Evolutionary conservation across 2,888 invertebrate genomes (phyloP), one percentile per base, ranked within the genome.

Genomic region (Sarcophaga rosellei): DNA sequence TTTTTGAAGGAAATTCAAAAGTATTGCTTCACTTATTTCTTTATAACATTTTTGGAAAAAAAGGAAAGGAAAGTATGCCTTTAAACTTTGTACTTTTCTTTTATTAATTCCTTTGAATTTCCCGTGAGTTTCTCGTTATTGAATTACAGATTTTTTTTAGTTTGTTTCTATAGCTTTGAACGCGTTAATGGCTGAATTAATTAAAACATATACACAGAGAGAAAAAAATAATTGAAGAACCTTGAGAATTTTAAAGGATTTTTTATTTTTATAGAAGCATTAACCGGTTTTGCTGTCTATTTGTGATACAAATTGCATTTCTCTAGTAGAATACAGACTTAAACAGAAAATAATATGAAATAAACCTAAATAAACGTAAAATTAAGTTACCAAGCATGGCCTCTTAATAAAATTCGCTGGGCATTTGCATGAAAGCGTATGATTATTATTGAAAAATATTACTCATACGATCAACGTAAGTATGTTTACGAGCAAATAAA

Each of bases 271-370:
- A 35, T 53, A 65, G 65, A 57, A 20, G 17, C 4, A 35, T 35
- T 35, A 35, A 35, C 35, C 20, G 25, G 4, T 57, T 17, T 23
- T 11, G 20, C 44, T 35, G 2, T 47, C n/a, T 53, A 53, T 79
- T 59, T 79, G 44, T 57, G 15, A 53, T 62, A 70, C 59, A 65
- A 73, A 80, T 80, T 72, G 25, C 4, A 66, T 73, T 73, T 65
- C 53, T 45, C 59, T 35, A n/a, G 8, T 10, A 35, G 2, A 35
- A 35, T 6, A 35, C 35, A 35, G 6, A 6, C 35, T 35, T 35
- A 35, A 35, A 10, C 35, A 35, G 35, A 35, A 35, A 35, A 35
- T 35, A 35, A 35, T 35, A 35, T 35, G 35, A 35, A 35, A 35
- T 10, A 35, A 35, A 35, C 35, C 8, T 10, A 35, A 35, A 35